Evolutionary conservation across 2,113 vertebrate genomes (phyloP), one percentile per base, ranked within the genome.

Genomic region (Sinosuthora webbiana): DNA sequence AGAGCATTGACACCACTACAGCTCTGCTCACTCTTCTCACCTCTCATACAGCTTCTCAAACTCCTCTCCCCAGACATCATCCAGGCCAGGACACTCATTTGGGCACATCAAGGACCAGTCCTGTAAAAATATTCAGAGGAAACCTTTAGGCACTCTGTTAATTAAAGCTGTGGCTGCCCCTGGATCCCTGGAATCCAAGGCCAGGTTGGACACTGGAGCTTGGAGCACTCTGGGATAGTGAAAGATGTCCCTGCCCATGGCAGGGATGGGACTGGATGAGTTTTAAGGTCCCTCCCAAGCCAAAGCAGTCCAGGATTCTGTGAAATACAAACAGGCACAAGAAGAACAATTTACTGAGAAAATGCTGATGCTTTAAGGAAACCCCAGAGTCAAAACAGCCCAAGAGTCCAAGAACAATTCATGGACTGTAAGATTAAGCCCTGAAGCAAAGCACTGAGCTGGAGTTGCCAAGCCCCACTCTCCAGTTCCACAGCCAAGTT

Each of bases 41-140:
- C 97, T 98, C 79, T 98, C 98, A 89, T 99, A 99, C 0, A 99
- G 98, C 37, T 99, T 98, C 97, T 99, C 99, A 97, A 99, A 99
- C 68, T 99, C 98, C 81, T 99, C 98, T 93, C 99, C 99, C 99
- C 99, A 99, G 7, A 99, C 99, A 7, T 99, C 99, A 39, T 99
- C 98, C 19, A 99, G 96, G 33, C 99, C 99, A 8, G 99, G 99
- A 95, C 99, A 99, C 41, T 99, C 99, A 84, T 97, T 98, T 11
- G 99, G 99, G 93, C 99, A 99, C 99, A 99, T 99, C 68, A 99
- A 97, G 80, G 99, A 99, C 99, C 99, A 99, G 45, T 99, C 99
- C 99, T 99, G 88, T 5, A 78, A 31, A 82, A 65, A 56, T 13
- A 22, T 30, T 35, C 17, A 18, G 23, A 37, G 65, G 35, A 73